Base-by-base conservation (phyloP, 2,888 invertebrate species). In the Campoletis raptor region DNA sequence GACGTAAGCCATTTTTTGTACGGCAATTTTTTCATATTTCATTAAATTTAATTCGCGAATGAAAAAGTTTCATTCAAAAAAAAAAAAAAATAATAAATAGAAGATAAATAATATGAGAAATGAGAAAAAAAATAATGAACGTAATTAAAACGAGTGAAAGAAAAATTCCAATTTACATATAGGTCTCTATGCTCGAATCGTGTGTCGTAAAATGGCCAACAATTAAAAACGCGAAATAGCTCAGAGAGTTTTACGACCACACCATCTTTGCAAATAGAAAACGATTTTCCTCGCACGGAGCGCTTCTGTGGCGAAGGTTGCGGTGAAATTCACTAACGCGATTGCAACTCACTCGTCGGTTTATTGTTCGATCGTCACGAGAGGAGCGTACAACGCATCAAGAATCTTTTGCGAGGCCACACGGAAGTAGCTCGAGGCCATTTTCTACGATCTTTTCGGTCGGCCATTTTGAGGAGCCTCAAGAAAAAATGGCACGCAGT, bases 321-420 rank as follows among this genome's bases (percentile, higher is more conserved):
- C 18, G 64, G 80, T 61, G 70, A 70, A 70, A 80, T 70, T 57
- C 40, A 36, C 21, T 45, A 61, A 80, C 15, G 70, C 70, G 21
- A 61, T 70, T 57, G 12, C 40, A 40, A 15, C 30, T 57, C 77
- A 37, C 45, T 15, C 61, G 61, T 21, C 24, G 15, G 45, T 70
- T 80, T 80, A 80, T 80, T 80, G 72, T 80, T 80, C 42, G 37
- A 48, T 61, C 57, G 72, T 15, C 36, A 64, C 61, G 61, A 80
- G 57, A 80, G 70, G 57, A 80, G 70, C 52, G 40, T 42, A 42
- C 36, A n/a, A 42, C 66, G 30, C 67, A 30, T 48, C 77, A 24
- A 52, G 66, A 78, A 52, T n/a, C n/a, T 61, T 61, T 54, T 42
- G 70, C 72, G 66, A 81, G 81, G 74, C 67, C 82, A 48, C 15